Conservation (phyloP, 2,113 vertebrate species). For the Xenus cinereus region DNA sequence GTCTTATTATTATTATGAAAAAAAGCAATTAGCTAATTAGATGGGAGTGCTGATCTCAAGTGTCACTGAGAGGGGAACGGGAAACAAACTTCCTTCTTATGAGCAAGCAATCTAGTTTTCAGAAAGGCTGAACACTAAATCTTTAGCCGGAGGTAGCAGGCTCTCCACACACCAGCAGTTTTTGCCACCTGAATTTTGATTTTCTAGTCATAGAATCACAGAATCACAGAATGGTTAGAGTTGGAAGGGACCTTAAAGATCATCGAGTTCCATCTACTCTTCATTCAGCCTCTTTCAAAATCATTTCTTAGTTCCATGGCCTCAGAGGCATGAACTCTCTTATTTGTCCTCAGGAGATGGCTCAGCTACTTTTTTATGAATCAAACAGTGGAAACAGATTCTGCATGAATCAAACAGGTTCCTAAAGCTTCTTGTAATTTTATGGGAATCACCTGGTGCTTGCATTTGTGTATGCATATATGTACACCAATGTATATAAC, state of each 20-base stretch:
- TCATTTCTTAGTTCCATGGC: background rate
- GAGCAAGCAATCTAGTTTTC: slow-evolving; percentile 8
- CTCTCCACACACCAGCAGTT: background rate
- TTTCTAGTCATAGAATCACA: background rate
- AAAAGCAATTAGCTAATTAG: slow-evolving; percentile 63
- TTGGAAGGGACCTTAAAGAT: too few relatives aligned
- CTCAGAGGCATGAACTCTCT: background rate
- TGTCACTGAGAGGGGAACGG: background rate
- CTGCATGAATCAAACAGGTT: background rate
- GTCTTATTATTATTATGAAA: slow-evolving; percentile 12
- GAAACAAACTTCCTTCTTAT: background rate
- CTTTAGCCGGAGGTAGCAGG: background rate
- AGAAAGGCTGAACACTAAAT: background rate
- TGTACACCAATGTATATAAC: background rate
- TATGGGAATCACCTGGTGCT: background rate
- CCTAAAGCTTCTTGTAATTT: background rate
- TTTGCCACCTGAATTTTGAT: background rate
- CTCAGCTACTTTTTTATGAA: background rate
- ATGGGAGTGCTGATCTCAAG: slow-evolving; percentile 51
- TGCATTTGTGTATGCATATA: background rate
- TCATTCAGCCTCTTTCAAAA: background rate
- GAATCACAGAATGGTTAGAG: too few relatives aligned
- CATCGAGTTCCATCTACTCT: background rate
- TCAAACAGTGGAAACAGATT: background rate
- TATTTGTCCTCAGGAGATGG: background rate